phyloP scores from a whole-genome alignment of 2,113 vertebrate genomes.

The Amblyopsis rosae region DNA sequence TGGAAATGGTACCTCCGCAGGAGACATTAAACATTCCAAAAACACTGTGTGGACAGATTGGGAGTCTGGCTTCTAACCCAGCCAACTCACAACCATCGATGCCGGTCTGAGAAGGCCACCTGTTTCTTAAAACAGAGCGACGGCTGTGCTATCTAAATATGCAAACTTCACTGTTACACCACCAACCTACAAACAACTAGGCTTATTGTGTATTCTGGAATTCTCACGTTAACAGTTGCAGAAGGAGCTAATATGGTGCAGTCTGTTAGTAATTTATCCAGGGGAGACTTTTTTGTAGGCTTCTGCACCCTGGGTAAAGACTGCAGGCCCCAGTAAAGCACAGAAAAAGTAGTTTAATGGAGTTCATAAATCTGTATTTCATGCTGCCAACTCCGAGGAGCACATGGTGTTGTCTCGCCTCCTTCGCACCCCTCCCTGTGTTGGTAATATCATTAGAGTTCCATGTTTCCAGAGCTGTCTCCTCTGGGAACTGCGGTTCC shows the following conservation, averaged over 20 bases:
- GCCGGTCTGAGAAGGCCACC: conserved; percentile 63
- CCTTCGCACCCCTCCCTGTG: conserved; percentile 31
- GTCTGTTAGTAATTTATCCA: conserved; percentile 72
- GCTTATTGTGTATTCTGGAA: conserved; percentile 44
- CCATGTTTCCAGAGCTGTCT: conserved; percentile 62
- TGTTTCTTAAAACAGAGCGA: conserved; percentile 65
- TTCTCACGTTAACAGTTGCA: conserved; percentile 36
- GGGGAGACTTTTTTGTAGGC: conserved; percentile 41
- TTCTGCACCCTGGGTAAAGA: conserved; percentile 63
- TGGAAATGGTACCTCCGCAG: conserved; percentile 66
- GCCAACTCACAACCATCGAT: conserved; percentile 34
- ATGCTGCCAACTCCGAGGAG: conserved; percentile 67
- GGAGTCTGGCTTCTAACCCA: conserved; percentile 64
- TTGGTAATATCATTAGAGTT: conserved; percentile 73
- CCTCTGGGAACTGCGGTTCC: conserved; percentile 45
- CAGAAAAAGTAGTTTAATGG: conserved; percentile 74
- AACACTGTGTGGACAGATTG: conserved; percentile 68
- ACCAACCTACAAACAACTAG: conserved; percentile 37
- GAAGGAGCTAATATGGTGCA: conserved; percentile 47
- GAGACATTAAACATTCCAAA: conserved; percentile 56
- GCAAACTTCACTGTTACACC: conserved; percentile 25
- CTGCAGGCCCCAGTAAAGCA: conserved; percentile 73
- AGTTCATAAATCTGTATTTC: conserved; percentile 79
- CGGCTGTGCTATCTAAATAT: conserved; percentile 40
- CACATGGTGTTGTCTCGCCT: conserved; percentile 54